phyloP scores from a whole-genome alignment of 2,888 invertebrate genomes.

The Parnassius mnemosyne region DNA sequence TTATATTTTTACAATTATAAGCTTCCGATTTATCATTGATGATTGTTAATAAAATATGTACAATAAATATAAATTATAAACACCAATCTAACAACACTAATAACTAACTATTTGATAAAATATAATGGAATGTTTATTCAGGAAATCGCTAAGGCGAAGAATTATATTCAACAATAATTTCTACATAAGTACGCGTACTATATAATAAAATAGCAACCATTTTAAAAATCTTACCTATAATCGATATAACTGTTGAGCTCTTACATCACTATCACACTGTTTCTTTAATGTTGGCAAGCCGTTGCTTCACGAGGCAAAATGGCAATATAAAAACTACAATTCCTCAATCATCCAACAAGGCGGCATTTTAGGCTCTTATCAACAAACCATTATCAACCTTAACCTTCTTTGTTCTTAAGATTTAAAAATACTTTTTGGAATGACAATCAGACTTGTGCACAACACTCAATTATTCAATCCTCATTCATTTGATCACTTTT shows the following conservation, averaged over 20 bases:
- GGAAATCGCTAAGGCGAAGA: constrained; percentile 48
- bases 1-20: neutral
- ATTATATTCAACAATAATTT: constrained; percentile 38
- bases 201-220: constrained; percentile 60
- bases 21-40: neutral
- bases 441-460: constrained; percentile 22
- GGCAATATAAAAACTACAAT: constrained; percentile 50
- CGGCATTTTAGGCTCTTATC: constrained; percentile 15
- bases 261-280: constrained; percentile 65
- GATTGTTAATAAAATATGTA: neutral
- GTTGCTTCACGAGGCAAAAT: constrained; percentile 58
- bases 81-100: neutral
- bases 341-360: constrained; percentile 13
- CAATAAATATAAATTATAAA: neutral
- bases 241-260: constrained; percentile 63
- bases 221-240: constrained; percentile 50
- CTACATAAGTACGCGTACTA: constrained; percentile 51
- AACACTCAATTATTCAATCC: constrained; percentile 9
- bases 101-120: constrained; percentile 29
- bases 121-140: constrained; percentile 58
- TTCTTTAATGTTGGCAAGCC: constrained; percentile 64
- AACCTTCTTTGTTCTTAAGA: constrained; percentile 19
- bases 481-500: constrained; percentile 5
- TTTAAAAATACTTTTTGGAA: constrained; percentile 16
- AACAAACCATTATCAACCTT: constrained; percentile 1